Evolutionary conservation across 2,797 vertebrate species (phyloP).

Genomic region (Tragopan temminckii): DNA sequence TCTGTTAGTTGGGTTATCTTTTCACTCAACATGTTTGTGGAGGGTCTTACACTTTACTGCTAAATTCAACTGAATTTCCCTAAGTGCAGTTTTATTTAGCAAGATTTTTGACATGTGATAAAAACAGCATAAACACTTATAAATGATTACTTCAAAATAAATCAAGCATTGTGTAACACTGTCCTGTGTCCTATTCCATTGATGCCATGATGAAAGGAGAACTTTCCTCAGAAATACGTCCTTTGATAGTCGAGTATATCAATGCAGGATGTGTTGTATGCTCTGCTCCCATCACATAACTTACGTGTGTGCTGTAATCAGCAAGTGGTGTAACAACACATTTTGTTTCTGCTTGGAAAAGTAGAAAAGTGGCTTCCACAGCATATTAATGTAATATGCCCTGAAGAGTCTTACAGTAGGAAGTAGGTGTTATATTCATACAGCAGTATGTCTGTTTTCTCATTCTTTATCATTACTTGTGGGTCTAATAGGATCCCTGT

Average conservation of each 20-base stretch:
- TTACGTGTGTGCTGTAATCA: neutral
- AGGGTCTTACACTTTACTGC: neutral
- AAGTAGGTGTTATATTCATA: neutral
- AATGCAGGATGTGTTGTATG: neutral
- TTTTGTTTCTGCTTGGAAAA: slow-evolving; percentile 24
- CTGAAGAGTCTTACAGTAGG: neutral
- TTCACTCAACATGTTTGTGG: neutral
- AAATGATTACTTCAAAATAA: neutral
- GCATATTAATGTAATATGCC: neutral
- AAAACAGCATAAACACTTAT: neutral
- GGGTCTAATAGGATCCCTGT: neutral
- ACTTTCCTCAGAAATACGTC: neutral
- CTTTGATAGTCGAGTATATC: neutral
- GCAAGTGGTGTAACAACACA: neutral
- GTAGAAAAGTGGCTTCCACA: slow-evolving; percentile 14
- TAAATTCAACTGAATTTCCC: neutral
- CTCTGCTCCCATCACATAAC: neutral
- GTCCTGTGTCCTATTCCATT: neutral
- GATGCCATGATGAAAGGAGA: neutral
- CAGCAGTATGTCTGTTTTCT: neutral
- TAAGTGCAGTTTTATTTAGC: neutral
- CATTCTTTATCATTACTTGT: neutral
- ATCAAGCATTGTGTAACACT: neutral
- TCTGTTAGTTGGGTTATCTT: neutral
- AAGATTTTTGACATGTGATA: neutral